Evolutionary conservation across 1,140 invertebrate genomes (phyloP).

Genomic region (Achatina immaculata): DNA sequence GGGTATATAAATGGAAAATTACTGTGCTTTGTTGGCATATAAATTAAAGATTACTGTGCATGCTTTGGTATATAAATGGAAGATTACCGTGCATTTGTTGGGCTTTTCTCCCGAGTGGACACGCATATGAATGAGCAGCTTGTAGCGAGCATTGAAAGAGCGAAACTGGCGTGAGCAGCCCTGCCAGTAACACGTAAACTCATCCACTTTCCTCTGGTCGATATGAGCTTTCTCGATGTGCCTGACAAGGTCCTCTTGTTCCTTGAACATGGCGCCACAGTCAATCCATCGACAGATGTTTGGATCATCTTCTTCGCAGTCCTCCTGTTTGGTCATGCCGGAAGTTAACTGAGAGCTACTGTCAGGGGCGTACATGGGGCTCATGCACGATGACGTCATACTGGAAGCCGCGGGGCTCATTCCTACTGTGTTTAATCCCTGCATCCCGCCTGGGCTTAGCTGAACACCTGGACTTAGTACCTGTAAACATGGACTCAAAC

Average conservation of each 20-base stretch:
- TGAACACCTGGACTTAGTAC: not conserved
- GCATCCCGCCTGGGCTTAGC: not conserved
- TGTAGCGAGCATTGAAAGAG: conserved; percentile 96
- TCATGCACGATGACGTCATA: not conserved
- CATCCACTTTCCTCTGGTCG: conserved; percentile 86
- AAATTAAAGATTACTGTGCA: too few species aligned
- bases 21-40: too few species aligned
- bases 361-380: conserved; percentile 4
- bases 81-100: conserved; percentile 92
- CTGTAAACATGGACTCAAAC: not conserved
- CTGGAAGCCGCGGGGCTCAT: conserved; percentile 14
- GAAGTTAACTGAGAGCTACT: not conserved
- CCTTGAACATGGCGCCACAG: conserved; percentile 83
- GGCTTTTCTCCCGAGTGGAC: conserved; percentile 97
- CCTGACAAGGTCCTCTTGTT: conserved; percentile 84
- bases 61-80: conserved; percentile 1
- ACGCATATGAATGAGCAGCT: conserved; percentile 95
- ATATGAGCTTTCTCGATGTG: conserved; percentile 94
- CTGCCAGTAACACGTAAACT: conserved; percentile 91
- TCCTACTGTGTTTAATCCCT: not conserved
- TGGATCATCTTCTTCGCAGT: conserved; percentile 60
- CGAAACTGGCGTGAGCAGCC: conserved; percentile 86
- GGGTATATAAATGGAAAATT: too few species aligned
- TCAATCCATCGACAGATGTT: conserved; percentile 85
- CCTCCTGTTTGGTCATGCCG: conserved; percentile 50